These are phyloP conservation scores for Calameuta filiformis DNA, from an alignment of 2,888 invertebrate genomes.

Conservation along the genomic window DNA sequence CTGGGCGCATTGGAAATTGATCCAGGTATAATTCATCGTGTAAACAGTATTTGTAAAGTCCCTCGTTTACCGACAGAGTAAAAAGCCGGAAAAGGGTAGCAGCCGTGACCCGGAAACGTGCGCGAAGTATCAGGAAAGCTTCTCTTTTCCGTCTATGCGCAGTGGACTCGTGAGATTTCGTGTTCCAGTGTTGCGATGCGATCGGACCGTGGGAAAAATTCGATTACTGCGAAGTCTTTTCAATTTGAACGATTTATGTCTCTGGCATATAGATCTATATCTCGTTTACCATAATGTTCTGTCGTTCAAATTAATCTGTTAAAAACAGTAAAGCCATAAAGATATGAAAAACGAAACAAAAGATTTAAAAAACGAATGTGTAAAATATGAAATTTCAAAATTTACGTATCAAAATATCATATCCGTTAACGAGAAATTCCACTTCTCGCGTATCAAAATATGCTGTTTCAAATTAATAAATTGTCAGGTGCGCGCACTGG, in stretches of 20 bases:
- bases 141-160: conserved; percentile 20
- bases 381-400: background rate
- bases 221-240: background rate
- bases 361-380: too few relatives aligned
- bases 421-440: background rate
- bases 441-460: background rate
- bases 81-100: conserved; percentile 20
- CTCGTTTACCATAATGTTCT: background rate
- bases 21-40: conserved; percentile 10
- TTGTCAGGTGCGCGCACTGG: background rate
- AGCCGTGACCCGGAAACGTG: conserved; percentile 20
- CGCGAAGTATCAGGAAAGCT: conserved; percentile 15
- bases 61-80: conserved; percentile 18
- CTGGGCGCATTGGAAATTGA: conserved; percentile 10
- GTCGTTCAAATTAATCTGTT: background rate
- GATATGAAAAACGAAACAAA: too few relatives aligned
- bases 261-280: background rate
- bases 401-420: background rate
- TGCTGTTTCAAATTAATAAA: background rate
- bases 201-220: background rate
- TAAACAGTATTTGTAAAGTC: conserved; percentile 12
- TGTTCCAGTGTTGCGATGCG: background rate
- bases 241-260: background rate
- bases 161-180: background rate
- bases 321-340: background rate